Evolutionary conservation across 2,888 invertebrate species (phyloP), one percentile per base, ranked within the genome.

Genomic region (Criorhina ranunculi): DNA sequence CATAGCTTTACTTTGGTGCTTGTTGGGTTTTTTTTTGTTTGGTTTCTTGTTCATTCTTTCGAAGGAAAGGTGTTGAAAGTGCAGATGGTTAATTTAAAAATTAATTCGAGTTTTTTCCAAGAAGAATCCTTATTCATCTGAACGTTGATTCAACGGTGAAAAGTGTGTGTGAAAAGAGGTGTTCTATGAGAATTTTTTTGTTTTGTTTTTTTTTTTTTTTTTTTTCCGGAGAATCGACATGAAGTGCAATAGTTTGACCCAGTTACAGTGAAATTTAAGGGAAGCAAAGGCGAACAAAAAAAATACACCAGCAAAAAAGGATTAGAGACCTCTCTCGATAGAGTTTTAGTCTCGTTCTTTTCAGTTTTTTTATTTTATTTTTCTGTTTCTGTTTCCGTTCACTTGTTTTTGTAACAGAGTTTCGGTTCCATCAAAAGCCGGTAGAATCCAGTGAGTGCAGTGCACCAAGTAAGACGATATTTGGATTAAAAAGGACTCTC

Each of bases 191-290:
- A 49, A 66, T 66, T 66, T 59, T 66, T 42, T 35, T 70, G n/a
- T 69, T 40, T 55, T 60, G 46, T 53, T 42, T 46, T 44, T 62
- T 19, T 19, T 42, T 19, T 62, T 3, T n/a, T 49, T 57, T 67
- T 62, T 31, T 76, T 64, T 53, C 70, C 75, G 64, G 73, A 66
- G 49, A 80, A 46, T 80, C 80, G 46, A 70, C 85, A 80, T 70
- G 66, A 86, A 86, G 81, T 86, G 86, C 72, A 77, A 86, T 81
- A 81, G 86, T 86, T 86, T 86, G 86, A 86, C 86, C 86, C 81
- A 86, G 86, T 86, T 86, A 85, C 80, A 73, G 83, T 83, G 83
- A 83, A 79, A 78, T 79, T 75, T 59, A 77, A 73, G 57, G 49
- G 46, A 69, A 57, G 29, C 37, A 49, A 33, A 57, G 24, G 17